Conservation (phyloP, 2,888 invertebrate genomes). For the Dryocosmus kuriphilus region DNA sequence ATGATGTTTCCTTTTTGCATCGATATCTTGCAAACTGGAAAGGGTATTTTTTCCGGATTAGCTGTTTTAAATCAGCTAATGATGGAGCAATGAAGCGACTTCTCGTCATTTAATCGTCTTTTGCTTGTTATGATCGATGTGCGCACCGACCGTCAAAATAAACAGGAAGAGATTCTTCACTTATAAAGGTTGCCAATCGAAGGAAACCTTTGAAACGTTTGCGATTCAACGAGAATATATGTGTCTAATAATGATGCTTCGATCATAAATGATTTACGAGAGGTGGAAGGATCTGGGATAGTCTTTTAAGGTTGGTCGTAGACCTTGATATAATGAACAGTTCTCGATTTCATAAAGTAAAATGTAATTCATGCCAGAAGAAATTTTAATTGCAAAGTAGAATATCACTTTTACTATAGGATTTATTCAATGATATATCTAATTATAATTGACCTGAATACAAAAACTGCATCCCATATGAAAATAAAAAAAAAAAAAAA, state of each 20-base stretch:
- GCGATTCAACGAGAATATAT: conserved; percentile 3
- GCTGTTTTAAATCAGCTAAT: neutral
- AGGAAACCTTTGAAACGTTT: conserved; percentile 8
- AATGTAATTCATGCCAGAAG: conserved; percentile 25
- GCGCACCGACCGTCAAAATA: conserved; percentile 38
- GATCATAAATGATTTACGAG: conserved; percentile 41
- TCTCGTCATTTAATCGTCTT: neutral
- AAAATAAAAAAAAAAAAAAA: too few relatives aligned
- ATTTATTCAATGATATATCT: neutral
- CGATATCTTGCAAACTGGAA: neutral
- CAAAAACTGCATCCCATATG: neutral
- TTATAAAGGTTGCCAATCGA: conserved; percentile 19
- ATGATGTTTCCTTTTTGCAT: neutral
- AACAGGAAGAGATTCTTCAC: conserved; percentile 51
- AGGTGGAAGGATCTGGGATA: conserved; percentile 42
- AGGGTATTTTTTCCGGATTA: neutral
- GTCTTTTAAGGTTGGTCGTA: conserved; percentile 48
- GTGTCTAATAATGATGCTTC: conserved; percentile 17
- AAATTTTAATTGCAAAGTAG: conserved; percentile 25
- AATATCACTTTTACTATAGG: neutral
- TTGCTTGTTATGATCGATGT: conserved; percentile 3
- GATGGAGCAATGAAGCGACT: neutral
- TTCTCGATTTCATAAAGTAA: conserved; percentile 27
- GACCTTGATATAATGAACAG: conserved; percentile 49
- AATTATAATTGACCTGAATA: neutral